A percentile compares a stretch with the other conserved stretches of the same genome.
These are phyloP conservation scores for Drosophila paramelanica DNA, from an alignment of 2,888 invertebrate genomes.

Conservation along the genomic window DNA sequence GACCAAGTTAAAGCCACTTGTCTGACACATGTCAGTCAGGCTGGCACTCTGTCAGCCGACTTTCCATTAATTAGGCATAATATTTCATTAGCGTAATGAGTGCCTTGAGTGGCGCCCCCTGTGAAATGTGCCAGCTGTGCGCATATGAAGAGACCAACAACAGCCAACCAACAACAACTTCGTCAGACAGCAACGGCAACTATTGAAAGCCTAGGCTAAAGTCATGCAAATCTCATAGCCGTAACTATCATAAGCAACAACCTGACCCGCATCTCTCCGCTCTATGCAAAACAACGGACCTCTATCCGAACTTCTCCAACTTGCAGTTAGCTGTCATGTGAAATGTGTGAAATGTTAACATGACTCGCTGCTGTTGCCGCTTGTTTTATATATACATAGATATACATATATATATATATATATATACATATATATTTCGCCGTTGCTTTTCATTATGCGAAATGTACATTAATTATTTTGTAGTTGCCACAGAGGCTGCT, in stretches of 20 bases:
- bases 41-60: conserved; percentile 54
- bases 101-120: conserved; percentile 42
- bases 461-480: conserved; percentile 78
- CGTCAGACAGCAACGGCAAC: conserved; percentile 26
- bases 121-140: conserved; percentile 73
- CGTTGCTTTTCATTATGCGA: conserved; percentile 76
- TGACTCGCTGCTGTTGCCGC: conserved; percentile 36
- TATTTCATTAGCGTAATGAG: conserved; percentile 79
- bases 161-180: conserved; percentile 15
- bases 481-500: conserved; percentile 51
- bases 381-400: conserved; percentile 9
- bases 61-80: conserved; percentile 79
- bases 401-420: conserved; percentile 6
- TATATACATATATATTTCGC: conserved; percentile 28
- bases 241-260: conserved; percentile 35
- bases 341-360: conserved; percentile 79
- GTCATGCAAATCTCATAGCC: conserved; percentile 54
- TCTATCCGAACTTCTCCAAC: conserved; percentile 23
- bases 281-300: conserved; percentile 67
- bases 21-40: conserved; percentile 69
- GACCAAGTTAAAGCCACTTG: conserved; percentile 80
- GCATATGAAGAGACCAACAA: conserved; percentile 11
- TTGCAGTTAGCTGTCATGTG: conserved; percentile 54
- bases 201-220: conserved; percentile 58
- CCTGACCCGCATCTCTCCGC: conserved; percentile 9